Percentiles rank a stretch among this genome's conserved stretches.
phyloP scores from a whole-genome alignment of 2,113 vertebrate species.

The Oryzias melastigma region DNA sequence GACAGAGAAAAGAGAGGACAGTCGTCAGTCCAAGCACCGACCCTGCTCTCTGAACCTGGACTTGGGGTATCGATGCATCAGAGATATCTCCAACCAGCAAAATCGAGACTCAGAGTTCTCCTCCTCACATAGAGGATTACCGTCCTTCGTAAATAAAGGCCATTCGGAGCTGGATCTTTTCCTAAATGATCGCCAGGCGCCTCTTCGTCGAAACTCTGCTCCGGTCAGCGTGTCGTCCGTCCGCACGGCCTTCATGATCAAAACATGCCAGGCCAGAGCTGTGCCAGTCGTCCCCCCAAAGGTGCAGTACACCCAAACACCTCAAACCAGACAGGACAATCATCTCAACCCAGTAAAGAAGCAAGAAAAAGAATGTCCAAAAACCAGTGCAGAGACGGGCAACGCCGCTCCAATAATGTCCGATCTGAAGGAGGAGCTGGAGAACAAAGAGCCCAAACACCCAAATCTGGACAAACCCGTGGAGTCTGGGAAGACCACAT shows the following conservation, averaged over 20 bases:
- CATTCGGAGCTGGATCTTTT: constrained; percentile 75
- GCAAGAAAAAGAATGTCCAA: constrained; percentile 41
- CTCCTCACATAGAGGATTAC: constrained; percentile 37
- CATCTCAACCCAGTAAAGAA: constrained; percentile 66
- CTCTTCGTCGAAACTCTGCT: constrained; percentile 88
- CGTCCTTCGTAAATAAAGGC: constrained; percentile 45
- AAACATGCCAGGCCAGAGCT: constrained; percentile 92
- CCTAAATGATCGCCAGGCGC: constrained; percentile 70
- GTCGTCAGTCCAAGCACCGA: constrained; percentile 56
- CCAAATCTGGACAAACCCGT: constrained; percentile 51
- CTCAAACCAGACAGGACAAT: constrained; percentile 82
- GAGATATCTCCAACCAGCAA: constrained; percentile 77
- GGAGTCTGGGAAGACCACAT: constrained; percentile 62
- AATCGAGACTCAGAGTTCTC: constrained; percentile 55
- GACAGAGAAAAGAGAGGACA: constrained; percentile 64
- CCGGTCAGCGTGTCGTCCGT: constrained; percentile 92
- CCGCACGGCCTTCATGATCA: constrained; percentile 94
- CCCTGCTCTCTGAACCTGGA: constrained; percentile 79
- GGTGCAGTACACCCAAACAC: constrained; percentile 93
- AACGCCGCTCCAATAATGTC: constrained; percentile 63
- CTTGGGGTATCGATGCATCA: constrained; percentile 67
- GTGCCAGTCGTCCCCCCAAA: constrained; percentile 94
- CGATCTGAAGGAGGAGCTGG: constrained; percentile 81
- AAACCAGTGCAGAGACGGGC: constrained; percentile 55
- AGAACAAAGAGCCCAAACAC: constrained; percentile 75